These are phyloP conservation scores for Hymenopus coronatus DNA, from an alignment of 2,888 invertebrate species.

Conservation along the genomic window DNA sequence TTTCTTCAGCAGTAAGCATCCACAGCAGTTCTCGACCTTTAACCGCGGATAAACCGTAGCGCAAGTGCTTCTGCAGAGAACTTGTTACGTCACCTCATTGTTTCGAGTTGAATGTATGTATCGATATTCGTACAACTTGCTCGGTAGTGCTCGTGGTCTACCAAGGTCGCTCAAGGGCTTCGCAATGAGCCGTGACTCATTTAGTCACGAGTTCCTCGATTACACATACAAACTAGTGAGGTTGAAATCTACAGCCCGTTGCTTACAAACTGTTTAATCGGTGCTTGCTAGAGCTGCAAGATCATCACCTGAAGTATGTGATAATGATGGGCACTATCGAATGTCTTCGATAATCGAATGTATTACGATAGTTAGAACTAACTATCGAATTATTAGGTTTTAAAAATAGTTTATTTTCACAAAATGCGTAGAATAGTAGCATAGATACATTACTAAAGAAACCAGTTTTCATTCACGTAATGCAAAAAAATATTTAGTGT, in stretches of 20 bases:
- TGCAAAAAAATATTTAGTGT: no score
- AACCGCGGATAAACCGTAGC: background rate
- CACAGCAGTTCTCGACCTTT: background rate
- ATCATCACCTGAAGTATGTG: background rate
- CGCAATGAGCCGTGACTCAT: background rate
- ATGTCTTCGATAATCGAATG: no score
- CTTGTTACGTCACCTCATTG: background rate
- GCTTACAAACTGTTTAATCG: background rate
- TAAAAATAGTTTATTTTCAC: no score
- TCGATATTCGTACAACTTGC: background rate
- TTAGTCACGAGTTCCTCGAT: background rate
- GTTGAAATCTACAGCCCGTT: background rate
- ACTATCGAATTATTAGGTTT: no score
- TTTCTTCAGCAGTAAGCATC: background rate
- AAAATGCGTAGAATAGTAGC: no score
- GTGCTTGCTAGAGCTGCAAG: background rate
- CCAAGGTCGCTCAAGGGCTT: background rate
- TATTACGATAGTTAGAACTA: no score
- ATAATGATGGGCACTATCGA: no score
- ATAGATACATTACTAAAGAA: no score
- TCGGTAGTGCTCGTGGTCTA: background rate
- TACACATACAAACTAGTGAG: background rate
- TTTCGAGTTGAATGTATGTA: background rate
- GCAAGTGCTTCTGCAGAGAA: background rate
- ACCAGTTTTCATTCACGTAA: no score